A percentile compares a stretch with the other conserved stretches of the same genome.
These are phyloP conservation scores for Silvanus unidentatus DNA, from an alignment of 2,888 invertebrate species.

Conservation along the genomic window DNA sequence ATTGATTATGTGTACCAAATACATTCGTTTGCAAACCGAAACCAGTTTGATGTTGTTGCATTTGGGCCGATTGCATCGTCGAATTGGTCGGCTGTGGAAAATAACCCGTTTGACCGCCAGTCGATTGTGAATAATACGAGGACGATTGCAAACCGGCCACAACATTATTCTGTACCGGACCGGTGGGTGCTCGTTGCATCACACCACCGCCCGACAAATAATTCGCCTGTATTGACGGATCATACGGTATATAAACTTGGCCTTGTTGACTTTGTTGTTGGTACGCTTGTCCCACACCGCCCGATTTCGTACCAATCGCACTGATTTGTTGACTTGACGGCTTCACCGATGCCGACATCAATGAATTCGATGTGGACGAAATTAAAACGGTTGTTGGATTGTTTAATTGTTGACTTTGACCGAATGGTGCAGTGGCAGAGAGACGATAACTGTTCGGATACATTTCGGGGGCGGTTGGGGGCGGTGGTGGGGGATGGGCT, in stretches of 20 bases:
- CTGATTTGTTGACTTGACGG: slow-evolving; percentile 76
- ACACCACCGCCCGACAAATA: slow-evolving; percentile 60
- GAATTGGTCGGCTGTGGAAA: slow-evolving; percentile 49
- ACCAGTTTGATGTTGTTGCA: slow-evolving; percentile 44
- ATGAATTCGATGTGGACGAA: slow-evolving; percentile 78
- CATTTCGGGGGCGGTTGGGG: slow-evolving; percentile 60
- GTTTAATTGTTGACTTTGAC: slow-evolving; percentile 74
- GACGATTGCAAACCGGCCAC: slow-evolving; percentile 49
- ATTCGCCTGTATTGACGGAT: slow-evolving; percentile 51
- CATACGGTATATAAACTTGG: slow-evolving; percentile 55
- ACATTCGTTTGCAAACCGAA: slow-evolving; percentile 51
- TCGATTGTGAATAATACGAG: slow-evolving; percentile 50
- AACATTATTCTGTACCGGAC: slow-evolving; percentile 46
- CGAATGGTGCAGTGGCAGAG: slow-evolving; percentile 60
- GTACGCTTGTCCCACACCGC: slow-evolving; percentile 52
- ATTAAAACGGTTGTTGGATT: slow-evolving; percentile 73
- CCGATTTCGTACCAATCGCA: slow-evolving; percentile 67
- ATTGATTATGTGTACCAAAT: slow-evolving; percentile 45
- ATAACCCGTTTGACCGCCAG: slow-evolving; percentile 50
- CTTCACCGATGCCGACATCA: slow-evolving; percentile 85
- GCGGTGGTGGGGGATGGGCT: slow-evolving; percentile 50
- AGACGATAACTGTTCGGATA: slow-evolving; percentile 52
- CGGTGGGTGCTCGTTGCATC: slow-evolving; percentile 56
- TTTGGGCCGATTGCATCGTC: slow-evolving; percentile 43
- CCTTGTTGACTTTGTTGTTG: slow-evolving; percentile 51